Conservation (phyloP, 2,888 invertebrate genomes). For the Diarsia dahlii region DNA sequence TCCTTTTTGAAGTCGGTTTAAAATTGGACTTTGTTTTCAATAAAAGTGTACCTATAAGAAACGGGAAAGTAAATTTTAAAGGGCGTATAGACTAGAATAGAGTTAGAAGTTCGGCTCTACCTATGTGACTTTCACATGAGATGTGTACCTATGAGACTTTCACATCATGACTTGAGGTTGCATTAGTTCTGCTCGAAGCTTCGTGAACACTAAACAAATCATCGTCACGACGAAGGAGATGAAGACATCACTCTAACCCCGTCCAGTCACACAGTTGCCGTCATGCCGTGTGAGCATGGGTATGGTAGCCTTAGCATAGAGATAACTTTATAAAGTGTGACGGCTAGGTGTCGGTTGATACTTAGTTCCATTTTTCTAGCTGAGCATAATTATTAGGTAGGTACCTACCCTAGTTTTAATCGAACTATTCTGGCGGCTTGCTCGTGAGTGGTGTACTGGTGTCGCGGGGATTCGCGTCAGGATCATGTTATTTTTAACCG, state of each 20-base stretch:
- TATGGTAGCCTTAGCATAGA: too few relatives aligned
- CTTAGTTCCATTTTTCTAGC: neutral
- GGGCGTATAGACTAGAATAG: too few relatives aligned
- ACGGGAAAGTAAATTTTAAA: neutral
- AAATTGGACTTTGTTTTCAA: neutral
- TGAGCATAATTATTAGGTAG: too few relatives aligned
- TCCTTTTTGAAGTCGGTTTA: too few relatives aligned
- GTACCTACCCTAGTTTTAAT: neutral
- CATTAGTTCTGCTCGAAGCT: neutral
- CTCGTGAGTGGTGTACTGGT: neutral
- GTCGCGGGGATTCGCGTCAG: neutral
- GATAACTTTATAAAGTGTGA: neutral
- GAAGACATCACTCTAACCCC: too few relatives aligned
- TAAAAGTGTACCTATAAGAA: neutral
- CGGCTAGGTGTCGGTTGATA: neutral
- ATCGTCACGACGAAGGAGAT: neutral
- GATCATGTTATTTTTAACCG: neutral
- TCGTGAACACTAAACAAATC: neutral
- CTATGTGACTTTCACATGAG: too few relatives aligned
- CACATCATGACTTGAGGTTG: neutral
- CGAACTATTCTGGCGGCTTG: neutral
- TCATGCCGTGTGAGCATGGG: too few relatives aligned
- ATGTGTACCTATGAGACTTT: neutral
- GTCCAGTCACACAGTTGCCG: too few relatives aligned
- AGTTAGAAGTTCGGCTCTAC: too few relatives aligned